A percentile compares a stretch with the other conserved stretches of the same genome.
Conservation (phyloP, 2,797 vertebrate genomes). For the Pseudotriccus pelzelni region DNA sequence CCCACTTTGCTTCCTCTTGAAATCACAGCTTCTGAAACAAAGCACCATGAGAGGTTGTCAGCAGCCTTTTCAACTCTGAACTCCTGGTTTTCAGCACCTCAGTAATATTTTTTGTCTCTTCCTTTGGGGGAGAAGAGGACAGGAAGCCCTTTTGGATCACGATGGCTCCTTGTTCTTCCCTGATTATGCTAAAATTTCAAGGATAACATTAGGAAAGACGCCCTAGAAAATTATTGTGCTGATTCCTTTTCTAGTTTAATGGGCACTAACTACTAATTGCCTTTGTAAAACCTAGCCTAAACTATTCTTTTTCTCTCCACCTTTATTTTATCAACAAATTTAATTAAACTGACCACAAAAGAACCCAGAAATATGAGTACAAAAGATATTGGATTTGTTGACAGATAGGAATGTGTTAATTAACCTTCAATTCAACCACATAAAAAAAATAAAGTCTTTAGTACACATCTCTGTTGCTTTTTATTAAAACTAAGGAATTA, state of each 20-base stretch:
- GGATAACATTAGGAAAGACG: not conserved
- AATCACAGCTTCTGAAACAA: constrained; percentile 28
- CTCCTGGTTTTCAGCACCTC: not conserved
- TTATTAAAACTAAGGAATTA: not conserved
- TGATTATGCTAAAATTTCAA: not conserved
- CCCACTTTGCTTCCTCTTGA: constrained; percentile 12
- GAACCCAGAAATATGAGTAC: not conserved
- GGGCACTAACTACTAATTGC: not conserved
- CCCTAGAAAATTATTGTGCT: not conserved
- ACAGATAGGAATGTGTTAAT: not conserved
- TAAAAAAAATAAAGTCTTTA: not conserved
- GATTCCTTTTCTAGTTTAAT: not conserved
- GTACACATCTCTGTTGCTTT: not conserved
- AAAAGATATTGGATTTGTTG: not conserved
- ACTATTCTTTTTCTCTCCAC: not conserved
- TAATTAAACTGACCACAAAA: constrained; percentile 26
- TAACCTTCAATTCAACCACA: not conserved
- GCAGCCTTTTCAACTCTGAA: not conserved
- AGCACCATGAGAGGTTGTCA: not conserved
- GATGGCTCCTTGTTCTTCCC: not conserved
- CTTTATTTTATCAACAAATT: not conserved
- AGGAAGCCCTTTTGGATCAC: not conserved
- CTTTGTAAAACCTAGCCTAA: not conserved
- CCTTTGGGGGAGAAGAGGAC: not conserved
- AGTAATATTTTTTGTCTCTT: not conserved